Evolutionary conservation across 2,888 invertebrate genomes (phyloP).

Genomic region (Thysanoteuthis rhombus): DNA sequence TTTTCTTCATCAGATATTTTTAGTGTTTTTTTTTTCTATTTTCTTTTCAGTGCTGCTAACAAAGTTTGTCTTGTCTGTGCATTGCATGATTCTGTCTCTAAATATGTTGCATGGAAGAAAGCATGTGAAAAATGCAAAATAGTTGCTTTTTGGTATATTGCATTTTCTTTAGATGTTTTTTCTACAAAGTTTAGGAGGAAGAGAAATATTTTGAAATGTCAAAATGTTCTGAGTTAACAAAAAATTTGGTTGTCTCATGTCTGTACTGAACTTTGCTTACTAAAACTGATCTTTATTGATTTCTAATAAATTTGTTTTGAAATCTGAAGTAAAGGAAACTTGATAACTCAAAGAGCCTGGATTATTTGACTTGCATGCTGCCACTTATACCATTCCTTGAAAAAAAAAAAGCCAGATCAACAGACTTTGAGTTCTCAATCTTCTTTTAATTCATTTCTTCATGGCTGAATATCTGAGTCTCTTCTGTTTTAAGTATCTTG

Average conservation of each 20-base stretch:
- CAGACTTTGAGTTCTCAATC: not conserved
- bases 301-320: not conserved
- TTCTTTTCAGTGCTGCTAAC: not conserved
- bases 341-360: not conserved
- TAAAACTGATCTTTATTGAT: not conserved
- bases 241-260: not conserved
- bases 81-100: not conserved
- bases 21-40: not conserved
- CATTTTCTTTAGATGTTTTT: not conserved
- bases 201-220: not conserved
- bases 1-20: not conserved
- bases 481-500: not conserved
- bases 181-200: not conserved
- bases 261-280: not conserved
- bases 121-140: slow-evolving; percentile 12
- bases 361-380: not conserved
- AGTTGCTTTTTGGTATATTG: not conserved
- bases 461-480: not conserved
- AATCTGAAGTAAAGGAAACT: not conserved
- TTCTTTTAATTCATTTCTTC: not conserved
- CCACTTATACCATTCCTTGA: not conserved
- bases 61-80: not conserved
- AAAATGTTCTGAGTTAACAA: not conserved
- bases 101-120: not conserved
- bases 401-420: not conserved